A percentile compares a stretch with the other conserved stretches of the same genome.
These are phyloP conservation scores for Chauna torquata DNA, from an alignment of 2,113 vertebrate genomes.

Conservation along the genomic window DNA sequence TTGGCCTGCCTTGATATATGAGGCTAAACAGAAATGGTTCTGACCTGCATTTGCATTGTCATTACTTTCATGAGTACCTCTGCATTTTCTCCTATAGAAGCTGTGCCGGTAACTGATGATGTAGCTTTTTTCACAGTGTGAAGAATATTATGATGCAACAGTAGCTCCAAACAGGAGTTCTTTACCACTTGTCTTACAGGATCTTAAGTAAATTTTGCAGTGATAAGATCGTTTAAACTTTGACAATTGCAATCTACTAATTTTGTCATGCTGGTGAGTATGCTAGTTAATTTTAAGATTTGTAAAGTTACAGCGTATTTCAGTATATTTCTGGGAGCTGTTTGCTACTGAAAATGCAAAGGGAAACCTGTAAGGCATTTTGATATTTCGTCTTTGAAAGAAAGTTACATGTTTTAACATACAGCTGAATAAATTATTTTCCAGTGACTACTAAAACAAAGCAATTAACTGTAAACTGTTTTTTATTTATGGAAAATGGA, in stretches of 20 bases:
- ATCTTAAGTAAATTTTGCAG: neutral
- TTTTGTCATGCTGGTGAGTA: fast-evolving
- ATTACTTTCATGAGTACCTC: neutral
- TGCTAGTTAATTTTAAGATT: neutral
- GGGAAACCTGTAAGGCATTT: neutral
- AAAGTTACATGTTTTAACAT: neutral
- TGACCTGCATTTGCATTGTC: neutral
- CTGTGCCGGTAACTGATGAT: neutral
- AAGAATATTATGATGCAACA: neutral
- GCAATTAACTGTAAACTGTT: constrained; percentile 19
- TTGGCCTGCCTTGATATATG: neutral
- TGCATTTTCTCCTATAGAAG: neutral
- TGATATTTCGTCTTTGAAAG: neutral
- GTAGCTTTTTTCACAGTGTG: neutral
- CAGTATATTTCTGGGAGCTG: neutral
- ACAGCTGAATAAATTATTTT: neutral
- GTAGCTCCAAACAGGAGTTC: too few relatives aligned
- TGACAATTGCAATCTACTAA: neutral
- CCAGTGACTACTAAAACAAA: neutral
- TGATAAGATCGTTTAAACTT: neutral
- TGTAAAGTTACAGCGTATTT: neutral
- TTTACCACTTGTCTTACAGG: neutral
- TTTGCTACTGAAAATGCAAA: neutral
- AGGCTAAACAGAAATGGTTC: neutral
- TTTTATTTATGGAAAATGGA: constrained; percentile 72